Base-by-base conservation (phyloP, 2,113 vertebrate genomes). In the Rhea americana region DNA sequence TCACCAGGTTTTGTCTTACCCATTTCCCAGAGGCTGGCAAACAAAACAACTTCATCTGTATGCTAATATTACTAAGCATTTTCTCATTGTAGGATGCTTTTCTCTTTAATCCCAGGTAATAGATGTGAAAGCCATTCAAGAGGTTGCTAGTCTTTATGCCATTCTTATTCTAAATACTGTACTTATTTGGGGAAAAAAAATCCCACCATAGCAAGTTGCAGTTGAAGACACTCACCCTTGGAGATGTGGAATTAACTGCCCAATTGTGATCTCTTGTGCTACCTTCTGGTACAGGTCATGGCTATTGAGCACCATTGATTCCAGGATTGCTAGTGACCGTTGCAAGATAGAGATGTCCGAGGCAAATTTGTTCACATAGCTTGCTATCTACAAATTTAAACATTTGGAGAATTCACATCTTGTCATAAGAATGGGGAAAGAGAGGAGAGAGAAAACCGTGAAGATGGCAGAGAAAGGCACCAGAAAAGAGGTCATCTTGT, bases 231-330 rank as follows among this genome's bases (percentile, higher is more conserved):
- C 98, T 97, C 95, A 99, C 99, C 99, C 99, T 93, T 99, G 99
- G 32, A 99, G 98, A 90, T 99, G 99, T 19, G 99, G 99, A 76
- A 99, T 99, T 82, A 99, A 98, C 84, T 99, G 99, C 53, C 99
- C 99, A 32, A 99, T 99, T n/a, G 99, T 99, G 95, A 99, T 99
- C 97, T 99, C 99, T 89, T 99, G 99, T 3, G 99, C 99, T 97
- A 99, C 99, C 95, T 99, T 99, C 97, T 99, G 99, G 98, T 99
- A 99, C 41, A 99, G 98, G 94, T 99, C 99, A 13, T 99, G 99
- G 91, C 99, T 99, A 73, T 99, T 99, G 90, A 99, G 98, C 92
- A 99, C 99, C 99, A 99, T 99, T 0, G 99, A 99, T 93, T 99
- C 99, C 96, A 99, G 96, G 94, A 99, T 99, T 74, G 99, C 99